Evolutionary conservation across 2,113 vertebrate genomes (phyloP).

Genomic region (Chaenocephalus aceratus): DNA sequence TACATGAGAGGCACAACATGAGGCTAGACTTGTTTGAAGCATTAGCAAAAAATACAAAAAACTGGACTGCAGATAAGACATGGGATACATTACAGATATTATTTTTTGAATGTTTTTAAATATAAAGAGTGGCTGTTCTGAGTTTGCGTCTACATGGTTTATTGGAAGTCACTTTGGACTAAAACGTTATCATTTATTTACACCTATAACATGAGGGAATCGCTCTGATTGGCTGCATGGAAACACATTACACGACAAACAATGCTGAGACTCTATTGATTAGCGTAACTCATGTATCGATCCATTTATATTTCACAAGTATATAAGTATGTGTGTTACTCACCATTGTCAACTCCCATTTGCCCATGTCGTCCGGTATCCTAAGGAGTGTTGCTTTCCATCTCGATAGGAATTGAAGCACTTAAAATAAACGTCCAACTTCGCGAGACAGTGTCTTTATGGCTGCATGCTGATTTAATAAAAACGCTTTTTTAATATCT

Average conservation of each 20-base stretch:
- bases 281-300: not conserved
- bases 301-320: not conserved
- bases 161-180: too few species aligned
- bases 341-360: conserved; percentile 86
- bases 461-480: conserved; percentile 42
- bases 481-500: not conserved
- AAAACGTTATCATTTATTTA: too few species aligned
- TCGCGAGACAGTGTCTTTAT: not conserved
- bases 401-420: conserved; percentile 30
- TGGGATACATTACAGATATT: not conserved
- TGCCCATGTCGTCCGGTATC: conserved; percentile 77
- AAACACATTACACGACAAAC: not conserved
- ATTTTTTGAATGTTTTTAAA: too few species aligned
- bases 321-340: not conserved
- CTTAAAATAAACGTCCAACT: conserved; percentile 32
- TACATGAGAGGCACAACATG: not conserved
- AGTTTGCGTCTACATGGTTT: too few species aligned
- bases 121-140: too few species aligned
- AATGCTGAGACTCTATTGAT: not conserved
- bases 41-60: not conserved
- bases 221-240: too few species aligned
- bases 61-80: not conserved
- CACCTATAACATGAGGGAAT: too few species aligned
- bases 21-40: not conserved
- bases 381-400: conserved; percentile 60